Percentiles rank a stretch among this genome's conserved stretches.
phyloP scores from a whole-genome alignment of 2,797 vertebrate species.

The Centropyge bicolor region DNA sequence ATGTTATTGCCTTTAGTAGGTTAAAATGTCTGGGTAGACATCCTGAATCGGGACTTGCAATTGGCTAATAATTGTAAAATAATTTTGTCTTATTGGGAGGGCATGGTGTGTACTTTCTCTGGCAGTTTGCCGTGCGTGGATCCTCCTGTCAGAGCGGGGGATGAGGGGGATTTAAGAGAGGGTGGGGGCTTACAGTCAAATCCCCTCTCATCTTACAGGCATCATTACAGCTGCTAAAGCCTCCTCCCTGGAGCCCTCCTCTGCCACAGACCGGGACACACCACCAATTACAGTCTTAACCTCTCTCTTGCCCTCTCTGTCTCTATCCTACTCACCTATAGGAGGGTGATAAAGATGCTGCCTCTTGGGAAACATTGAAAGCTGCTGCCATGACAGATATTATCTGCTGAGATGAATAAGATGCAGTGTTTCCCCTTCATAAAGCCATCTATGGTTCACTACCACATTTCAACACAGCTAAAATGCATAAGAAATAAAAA shows the following conservation, averaged over 20 bases:
- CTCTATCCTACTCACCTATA: constrained; percentile 51
- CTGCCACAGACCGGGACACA: constrained; percentile 78
- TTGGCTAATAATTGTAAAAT: constrained; percentile 4
- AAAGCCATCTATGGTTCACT: constrained; percentile 9
- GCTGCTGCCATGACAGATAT: constrained; percentile 21
- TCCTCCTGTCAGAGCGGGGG: constrained; percentile 49
- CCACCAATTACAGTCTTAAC: constrained; percentile 86
- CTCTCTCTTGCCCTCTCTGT: constrained; percentile 45
- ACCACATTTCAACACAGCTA: not conserved
- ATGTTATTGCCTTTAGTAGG: not conserved
- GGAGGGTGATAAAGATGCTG: constrained; percentile 19
- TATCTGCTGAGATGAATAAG: constrained; percentile 20
- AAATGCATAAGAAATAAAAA: constrained; percentile 21
- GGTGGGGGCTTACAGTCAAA: constrained; percentile 71
- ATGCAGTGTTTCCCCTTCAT: not conserved
- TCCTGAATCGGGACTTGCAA: not conserved
- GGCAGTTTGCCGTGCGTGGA: constrained; percentile 30
- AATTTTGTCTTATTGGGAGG: constrained; percentile 4
- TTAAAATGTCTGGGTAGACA: not conserved
- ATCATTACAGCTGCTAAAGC: constrained; percentile 83
- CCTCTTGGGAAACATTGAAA: constrained; percentile 43
- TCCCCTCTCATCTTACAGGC: constrained; percentile 84
- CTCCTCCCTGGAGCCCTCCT: constrained; percentile 70
- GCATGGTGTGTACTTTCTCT: constrained; percentile 27
- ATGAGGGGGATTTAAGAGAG: constrained; percentile 54